Percentiles rank a stretch among this genome's conserved stretches.
Evolutionary conservation across 2,113 vertebrate genomes (phyloP).

Genomic region (Bos indicus): DNA sequence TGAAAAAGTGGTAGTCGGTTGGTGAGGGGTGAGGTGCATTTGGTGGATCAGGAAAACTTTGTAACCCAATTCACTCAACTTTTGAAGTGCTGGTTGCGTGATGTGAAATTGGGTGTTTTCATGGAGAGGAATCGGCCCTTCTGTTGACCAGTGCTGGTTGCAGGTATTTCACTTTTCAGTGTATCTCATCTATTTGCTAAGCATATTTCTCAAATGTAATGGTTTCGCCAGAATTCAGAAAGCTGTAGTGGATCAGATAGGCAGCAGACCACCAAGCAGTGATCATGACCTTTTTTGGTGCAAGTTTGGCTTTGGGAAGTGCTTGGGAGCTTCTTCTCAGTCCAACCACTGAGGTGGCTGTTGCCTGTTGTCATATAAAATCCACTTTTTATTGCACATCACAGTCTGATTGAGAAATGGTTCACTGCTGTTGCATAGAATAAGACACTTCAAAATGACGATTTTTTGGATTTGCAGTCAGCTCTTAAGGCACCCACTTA

Average conservation of each 20-base stretch:
- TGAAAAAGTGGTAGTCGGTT: background rate
- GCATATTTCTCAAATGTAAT: background rate
- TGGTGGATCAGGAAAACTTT: background rate
- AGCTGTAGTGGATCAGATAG: background rate
- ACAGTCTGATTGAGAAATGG: background rate
- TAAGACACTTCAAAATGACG: background rate
- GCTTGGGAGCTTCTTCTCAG: background rate
- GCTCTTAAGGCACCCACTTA: background rate
- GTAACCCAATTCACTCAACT: background rate
- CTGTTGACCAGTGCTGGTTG: background rate
- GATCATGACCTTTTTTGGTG: background rate
- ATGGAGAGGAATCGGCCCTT: background rate
- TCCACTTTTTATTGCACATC: background rate
- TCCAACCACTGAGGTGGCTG: background rate
- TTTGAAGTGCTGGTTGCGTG: background rate
- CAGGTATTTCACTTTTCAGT: background rate
- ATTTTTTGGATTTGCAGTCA: background rate
- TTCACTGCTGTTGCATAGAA: background rate
- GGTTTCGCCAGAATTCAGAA: background rate
- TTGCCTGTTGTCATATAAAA: background rate
- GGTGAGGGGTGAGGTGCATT: background rate
- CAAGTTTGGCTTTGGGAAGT: background rate
- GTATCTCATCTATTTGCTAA: background rate
- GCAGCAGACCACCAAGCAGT: background rate
- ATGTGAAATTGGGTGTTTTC: background rate